Base-by-base conservation (phyloP, 2,888 invertebrate genomes). In the Pheosia tremula region DNA sequence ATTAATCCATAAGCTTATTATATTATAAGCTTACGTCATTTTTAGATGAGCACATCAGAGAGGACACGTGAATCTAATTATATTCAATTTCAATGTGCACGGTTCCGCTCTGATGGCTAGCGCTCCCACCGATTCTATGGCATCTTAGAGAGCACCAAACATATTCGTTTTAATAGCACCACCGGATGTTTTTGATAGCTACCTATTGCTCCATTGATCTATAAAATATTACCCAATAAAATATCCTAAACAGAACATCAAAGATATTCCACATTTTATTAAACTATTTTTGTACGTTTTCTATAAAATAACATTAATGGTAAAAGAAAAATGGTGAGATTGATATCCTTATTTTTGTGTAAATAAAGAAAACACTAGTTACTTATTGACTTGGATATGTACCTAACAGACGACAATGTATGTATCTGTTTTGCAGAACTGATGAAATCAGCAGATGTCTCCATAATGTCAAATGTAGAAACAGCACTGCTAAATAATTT, bases 51-150 rank as follows among this genome's bases (percentile, higher is more conserved):
- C 58, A 49, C 59, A 68, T 65, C 56, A 53, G 24, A 37, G 24
- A 38, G 9, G 53, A 47, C 59, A 60, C 68, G 63, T 63, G 68
- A 43, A 3, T 39, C 55, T 59, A 59, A 71, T 68, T 68, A 57
- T 63, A 61, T 70, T 71, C 63, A 53, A 37, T 37, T 72, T 68
- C 61, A 53, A 53, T 37, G 53, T 53, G 53, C 36, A 36, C 54
- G 49, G 66, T 70, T 61, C 66, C 63, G 61, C 58, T 72, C 41
- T 36, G 58, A 1, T 57, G 63, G 52, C 49, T 54, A 61, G 54
- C 62, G 24, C 8, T 60, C 56, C 11, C 54, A 24, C 38, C 50
- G 41, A 41, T 41, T 53, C 37, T 53, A 24, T 53, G 37, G 52
- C 37, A 45, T n/a, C 49, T 53, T 7, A 24, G 24, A 24, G 45